Evolutionary conservation across 2,888 invertebrate species (phyloP).

Genomic region (Diarsia mendica): DNA sequence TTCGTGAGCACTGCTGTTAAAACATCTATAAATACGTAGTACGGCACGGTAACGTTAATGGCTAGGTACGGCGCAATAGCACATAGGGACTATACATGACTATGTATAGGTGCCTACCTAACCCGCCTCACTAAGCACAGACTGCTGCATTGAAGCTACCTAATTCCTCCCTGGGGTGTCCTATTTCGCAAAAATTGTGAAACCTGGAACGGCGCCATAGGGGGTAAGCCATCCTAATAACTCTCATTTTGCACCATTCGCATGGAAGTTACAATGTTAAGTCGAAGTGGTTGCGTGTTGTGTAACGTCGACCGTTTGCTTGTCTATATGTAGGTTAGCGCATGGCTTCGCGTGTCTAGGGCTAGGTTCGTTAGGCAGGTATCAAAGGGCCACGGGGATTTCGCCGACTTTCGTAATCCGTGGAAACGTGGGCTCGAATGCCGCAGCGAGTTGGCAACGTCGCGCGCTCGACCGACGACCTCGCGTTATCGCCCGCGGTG

Average conservation of each 20-base stretch:
- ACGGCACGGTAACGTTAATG: slow-evolving; percentile 36
- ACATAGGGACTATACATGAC: slow-evolving; percentile 37
- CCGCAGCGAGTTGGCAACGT: slow-evolving; percentile 85
- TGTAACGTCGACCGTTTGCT: slow-evolving; percentile 54
- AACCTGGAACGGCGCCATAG: slow-evolving; percentile 73
- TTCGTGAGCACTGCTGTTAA: slow-evolving; percentile 52
- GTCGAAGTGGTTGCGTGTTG: slow-evolving; percentile 50
- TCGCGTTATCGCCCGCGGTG: slow-evolving; percentile 87
- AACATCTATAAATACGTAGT: slow-evolving; percentile 37
- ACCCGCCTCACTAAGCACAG: slow-evolving; percentile 54
- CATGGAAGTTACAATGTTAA: slow-evolving; percentile 58
- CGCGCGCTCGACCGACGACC: slow-evolving; percentile 87
- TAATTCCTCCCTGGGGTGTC: slow-evolving; percentile 70
- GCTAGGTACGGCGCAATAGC: slow-evolving; percentile 53
- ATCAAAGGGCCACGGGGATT: slow-evolving; percentile 82
- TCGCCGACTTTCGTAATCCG: slow-evolving; percentile 84
- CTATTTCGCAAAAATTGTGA: slow-evolving; percentile 72
- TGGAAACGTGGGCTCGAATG: slow-evolving; percentile 81
- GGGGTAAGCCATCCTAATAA: slow-evolving; percentile 69
- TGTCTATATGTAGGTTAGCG: slow-evolving; percentile 68
- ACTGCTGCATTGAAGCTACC: slow-evolving; percentile 58
- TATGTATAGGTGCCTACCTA: slow-evolving; percentile 34
- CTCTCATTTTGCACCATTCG: slow-evolving; percentile 71
- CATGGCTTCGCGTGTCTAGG: slow-evolving; percentile 73
- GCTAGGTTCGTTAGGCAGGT: slow-evolving; percentile 71